A percentile compares a stretch with the other conserved stretches of the same genome.
Conservation (phyloP, 2,113 vertebrate genomes). For the Heterocephalus glaber region DNA sequence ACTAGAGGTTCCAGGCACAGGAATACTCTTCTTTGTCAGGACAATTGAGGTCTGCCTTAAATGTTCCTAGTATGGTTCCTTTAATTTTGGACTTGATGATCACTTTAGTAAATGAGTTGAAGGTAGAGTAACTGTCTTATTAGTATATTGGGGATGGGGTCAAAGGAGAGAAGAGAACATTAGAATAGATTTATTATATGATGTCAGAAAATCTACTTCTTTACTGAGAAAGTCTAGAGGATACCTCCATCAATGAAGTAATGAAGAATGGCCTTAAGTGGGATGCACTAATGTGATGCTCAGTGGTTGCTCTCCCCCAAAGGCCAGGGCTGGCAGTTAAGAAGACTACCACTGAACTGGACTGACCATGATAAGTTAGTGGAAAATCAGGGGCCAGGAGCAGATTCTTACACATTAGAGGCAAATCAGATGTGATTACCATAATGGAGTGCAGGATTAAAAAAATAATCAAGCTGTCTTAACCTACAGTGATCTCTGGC, state of each 20-base stretch:
- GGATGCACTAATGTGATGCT: background rate
- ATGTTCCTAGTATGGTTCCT: background rate
- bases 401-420: background rate
- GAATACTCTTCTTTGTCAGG: background rate
- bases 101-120: background rate
- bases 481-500: background rate
- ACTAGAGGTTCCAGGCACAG: background rate
- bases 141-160: background rate
- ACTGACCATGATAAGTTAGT: background rate
- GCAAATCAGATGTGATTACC: background rate
- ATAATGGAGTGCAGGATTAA: background rate
- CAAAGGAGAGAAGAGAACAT: background rate
- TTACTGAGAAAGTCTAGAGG: background rate
- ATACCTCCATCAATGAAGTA: background rate
- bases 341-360: too few species aligned
- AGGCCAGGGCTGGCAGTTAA: background rate
- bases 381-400: background rate
- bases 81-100: background rate
- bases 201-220: background rate
- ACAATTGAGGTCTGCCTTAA: background rate
- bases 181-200: background rate
- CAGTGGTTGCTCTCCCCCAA: background rate
- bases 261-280: background rate
- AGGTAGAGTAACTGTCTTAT: background rate
- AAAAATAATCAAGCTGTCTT: background rate